phyloP scores from a whole-genome alignment of 2,888 invertebrate species.

The Nowickia ferox region DNA sequence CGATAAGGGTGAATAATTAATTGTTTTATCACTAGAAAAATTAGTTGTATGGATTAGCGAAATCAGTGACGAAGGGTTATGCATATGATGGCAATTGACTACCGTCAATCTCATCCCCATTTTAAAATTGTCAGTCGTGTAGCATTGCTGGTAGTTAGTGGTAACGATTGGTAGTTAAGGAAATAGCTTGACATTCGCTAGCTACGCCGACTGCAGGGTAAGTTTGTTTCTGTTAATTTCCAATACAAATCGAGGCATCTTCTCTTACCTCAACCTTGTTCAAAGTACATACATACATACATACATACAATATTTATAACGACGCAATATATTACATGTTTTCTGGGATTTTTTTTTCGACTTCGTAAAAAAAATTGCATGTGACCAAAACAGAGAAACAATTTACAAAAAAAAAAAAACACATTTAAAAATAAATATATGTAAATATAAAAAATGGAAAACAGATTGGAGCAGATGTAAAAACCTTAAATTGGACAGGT shows the following conservation, averaged over 20 bases:
- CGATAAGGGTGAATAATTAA: no score
- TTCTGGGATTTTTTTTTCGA: neutral
- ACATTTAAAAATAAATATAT: neutral
- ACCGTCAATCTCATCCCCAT: no score
- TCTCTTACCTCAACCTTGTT: constrained; percentile 32
- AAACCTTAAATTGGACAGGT: constrained; percentile 28
- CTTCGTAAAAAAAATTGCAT: constrained; percentile 26
- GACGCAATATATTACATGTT: constrained; percentile 41
- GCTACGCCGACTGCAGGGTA: no score
- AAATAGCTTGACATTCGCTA: no score
- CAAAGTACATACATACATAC: neutral
- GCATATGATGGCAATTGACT: no score
- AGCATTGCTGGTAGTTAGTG: no score
- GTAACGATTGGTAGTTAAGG: no score
- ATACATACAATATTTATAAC: constrained; percentile 38
- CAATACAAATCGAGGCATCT: constrained; percentile 26
- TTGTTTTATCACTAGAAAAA: no score
- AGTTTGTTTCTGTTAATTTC: constrained; percentile 5
- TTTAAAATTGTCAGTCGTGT: no score
- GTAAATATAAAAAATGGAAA: neutral
- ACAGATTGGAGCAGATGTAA: constrained; percentile 42
- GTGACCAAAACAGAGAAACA: constrained; percentile 53
- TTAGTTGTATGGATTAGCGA: no score
- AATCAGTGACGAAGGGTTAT: no score
- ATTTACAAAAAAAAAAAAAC: neutral